Evolutionary conservation across 2,797 vertebrate species (phyloP).

Genomic region (Gallinago solitaria): DNA sequence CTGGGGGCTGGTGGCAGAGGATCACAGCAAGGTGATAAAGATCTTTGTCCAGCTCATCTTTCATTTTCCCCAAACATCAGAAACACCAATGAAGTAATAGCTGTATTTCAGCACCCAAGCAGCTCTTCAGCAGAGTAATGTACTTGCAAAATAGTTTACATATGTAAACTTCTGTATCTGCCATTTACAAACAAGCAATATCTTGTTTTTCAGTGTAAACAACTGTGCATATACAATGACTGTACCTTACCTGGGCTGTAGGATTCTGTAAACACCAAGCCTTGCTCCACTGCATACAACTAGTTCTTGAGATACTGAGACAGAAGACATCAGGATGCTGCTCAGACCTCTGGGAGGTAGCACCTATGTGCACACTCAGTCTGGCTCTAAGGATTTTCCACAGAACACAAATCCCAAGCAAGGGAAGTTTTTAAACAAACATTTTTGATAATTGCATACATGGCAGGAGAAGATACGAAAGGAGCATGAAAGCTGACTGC

Average conservation of each 20-base stretch:
- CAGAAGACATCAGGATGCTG: neutral
- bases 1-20: accelerated
- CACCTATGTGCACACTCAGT: neutral
- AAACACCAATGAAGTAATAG: neutral
- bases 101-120: neutral
- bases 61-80: neutral
- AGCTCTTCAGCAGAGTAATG: neutral
- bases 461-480: constrained; percentile 39
- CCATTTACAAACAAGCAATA: neutral
- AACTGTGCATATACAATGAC: neutral
- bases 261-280: neutral
- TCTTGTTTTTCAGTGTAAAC: neutral
- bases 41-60: neutral
- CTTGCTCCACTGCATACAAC: neutral
- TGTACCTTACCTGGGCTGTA: neutral
- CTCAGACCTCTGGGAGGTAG: neutral
- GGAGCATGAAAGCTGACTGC: constrained; percentile 14
- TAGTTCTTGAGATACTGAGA: neutral
- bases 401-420: neutral
- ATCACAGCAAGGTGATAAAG: neutral
- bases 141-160: neutral
- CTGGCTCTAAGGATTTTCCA: neutral
- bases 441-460: neutral
- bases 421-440: constrained; percentile 44
- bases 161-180: neutral